These are phyloP conservation scores for Gymnoscelis rufifasciata DNA, from an alignment of 2,888 invertebrate genomes.

Conservation along the genomic window DNA sequence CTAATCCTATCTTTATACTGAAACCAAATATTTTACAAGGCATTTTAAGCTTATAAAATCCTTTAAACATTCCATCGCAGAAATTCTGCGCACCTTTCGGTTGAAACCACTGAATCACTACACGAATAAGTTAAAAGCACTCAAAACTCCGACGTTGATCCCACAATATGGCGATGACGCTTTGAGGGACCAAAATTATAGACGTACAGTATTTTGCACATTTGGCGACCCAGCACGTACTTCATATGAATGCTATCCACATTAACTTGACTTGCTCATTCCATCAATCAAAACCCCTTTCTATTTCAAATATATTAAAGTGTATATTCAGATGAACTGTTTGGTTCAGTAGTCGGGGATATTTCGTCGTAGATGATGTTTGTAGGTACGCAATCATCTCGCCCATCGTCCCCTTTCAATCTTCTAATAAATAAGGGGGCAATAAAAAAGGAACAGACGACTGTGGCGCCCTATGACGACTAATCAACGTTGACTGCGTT, in stretches of 20 bases:
- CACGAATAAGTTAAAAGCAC: background rate
- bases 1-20: no score
- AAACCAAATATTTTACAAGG: no score
- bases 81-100: no score
- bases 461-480: constrained; percentile 47
- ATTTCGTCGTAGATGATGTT: background rate
- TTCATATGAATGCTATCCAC: background rate
- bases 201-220: constrained; percentile 20
- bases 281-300: background rate
- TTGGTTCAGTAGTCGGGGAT: no score
- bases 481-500: constrained; percentile 39
- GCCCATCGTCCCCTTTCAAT: constrained; percentile 72
- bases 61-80: no score
- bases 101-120: background rate
- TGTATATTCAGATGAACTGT: background rate
- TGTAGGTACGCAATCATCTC: constrained; percentile 56
- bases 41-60: no score
- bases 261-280: background rate
- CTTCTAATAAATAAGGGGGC: constrained; percentile 77
- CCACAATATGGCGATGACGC: background rate
- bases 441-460: constrained; percentile 61
- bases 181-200: constrained; percentile 2
- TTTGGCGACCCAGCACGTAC: constrained; percentile 25
- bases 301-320: background rate
- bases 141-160: constrained; percentile 4